Evolutionary conservation across 2,797 vertebrate species (phyloP).

Genomic region (Tamandua tetradactyla): DNA sequence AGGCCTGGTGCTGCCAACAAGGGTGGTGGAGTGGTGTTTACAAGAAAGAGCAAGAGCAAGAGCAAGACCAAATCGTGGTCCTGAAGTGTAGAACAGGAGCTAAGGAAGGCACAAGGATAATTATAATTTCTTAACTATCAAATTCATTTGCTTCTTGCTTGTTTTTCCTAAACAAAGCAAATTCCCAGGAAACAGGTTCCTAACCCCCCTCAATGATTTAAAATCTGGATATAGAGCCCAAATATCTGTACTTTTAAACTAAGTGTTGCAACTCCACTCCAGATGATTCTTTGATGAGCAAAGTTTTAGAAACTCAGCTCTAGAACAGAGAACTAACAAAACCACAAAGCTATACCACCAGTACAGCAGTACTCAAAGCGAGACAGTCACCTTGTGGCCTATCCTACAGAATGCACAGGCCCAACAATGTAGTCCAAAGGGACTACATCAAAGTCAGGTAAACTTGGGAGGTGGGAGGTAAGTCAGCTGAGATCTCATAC

Average conservation of each 20-base stretch:
- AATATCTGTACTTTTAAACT: neutral
- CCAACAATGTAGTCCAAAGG: neutral
- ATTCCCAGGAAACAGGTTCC: neutral
- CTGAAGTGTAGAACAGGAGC: neutral
- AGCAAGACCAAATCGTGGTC: neutral
- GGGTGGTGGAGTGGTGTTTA: neutral
- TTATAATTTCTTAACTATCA: conserved; percentile 16
- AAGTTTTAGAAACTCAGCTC: conserved; percentile 24
- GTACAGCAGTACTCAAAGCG: neutral
- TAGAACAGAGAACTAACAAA: neutral
- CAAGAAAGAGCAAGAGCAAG: conserved; percentile 28
- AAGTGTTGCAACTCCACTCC: neutral
- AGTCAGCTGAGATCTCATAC: conserved; percentile 10
- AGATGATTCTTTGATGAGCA: neutral
- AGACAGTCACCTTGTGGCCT: neutral
- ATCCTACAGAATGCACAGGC: neutral
- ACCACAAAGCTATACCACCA: conserved; percentile 1
- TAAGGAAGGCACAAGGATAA: neutral
- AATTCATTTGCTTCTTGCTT: neutral
- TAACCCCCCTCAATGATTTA: neutral
- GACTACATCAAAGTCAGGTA: neutral
- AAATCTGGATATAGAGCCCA: neutral
- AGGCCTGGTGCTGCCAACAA: neutral
- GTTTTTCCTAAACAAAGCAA: conserved; percentile 18
- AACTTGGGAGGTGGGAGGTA: neutral